Conservation (phyloP, 2,113 vertebrate species). For the Xiphophorus couchianus region DNA sequence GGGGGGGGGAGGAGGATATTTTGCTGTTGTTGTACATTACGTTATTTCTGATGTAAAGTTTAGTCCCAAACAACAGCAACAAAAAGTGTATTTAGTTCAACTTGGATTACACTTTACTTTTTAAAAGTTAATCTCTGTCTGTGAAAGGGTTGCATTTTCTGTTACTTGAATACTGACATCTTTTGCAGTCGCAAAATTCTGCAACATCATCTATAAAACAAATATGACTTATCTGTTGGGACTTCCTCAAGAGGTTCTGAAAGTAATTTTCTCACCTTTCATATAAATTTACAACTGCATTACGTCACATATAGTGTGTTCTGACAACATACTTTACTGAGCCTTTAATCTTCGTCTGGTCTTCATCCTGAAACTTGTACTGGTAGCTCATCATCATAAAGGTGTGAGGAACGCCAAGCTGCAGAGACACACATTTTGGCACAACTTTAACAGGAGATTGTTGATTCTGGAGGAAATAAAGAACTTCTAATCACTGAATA, state of each 20-base stretch:
- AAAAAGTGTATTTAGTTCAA: no score
- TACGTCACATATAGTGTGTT: background rate
- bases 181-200: background rate
- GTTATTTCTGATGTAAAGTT: background rate
- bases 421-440: conserved; percentile 50
- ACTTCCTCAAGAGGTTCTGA: background rate
- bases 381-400: conserved; percentile 97
- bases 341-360: conserved; percentile 95
- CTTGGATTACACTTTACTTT: no score
- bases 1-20: no score
- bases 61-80: background rate
- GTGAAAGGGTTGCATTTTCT: no score
- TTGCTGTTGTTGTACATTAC: background rate
- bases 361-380: conserved; percentile 98
- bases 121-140: no score
- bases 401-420: conserved; percentile 96
- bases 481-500: no score
- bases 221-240: background rate
- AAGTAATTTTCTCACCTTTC: background rate
- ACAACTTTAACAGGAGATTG: background rate
- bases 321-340: conserved; percentile 89
- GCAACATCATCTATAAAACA: background rate
- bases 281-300: background rate
- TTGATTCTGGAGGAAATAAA: conserved; percentile 11
- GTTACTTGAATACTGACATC: background rate